These are phyloP conservation scores for Selene dorsalis DNA, from an alignment of 2,797 vertebrate genomes.

Conservation along the genomic window DNA sequence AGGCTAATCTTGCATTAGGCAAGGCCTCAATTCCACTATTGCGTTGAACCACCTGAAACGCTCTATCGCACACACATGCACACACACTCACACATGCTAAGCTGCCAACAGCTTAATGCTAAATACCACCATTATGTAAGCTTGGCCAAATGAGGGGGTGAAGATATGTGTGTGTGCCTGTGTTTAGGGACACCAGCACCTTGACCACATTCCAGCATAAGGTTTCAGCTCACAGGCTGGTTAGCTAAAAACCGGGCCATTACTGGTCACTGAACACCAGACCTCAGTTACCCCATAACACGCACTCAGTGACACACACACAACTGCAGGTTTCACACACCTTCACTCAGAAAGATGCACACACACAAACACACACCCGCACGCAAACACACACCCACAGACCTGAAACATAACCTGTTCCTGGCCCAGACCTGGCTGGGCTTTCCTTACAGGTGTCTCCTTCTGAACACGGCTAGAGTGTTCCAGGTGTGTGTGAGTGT, in stretches of 20 bases:
- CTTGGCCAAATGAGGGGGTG: slow-evolving; percentile 29
- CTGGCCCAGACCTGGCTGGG: slow-evolving; percentile 77
- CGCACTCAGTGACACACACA: slow-evolving; percentile 52
- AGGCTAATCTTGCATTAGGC: slow-evolving; percentile 47
- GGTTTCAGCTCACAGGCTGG: slow-evolving; percentile 73
- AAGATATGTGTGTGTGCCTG: slow-evolving; percentile 25
- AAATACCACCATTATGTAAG: slow-evolving; percentile 69
- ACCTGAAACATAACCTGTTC: slow-evolving; percentile 79
- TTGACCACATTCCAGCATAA: slow-evolving; percentile 73
- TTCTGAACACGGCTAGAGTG: slow-evolving; percentile 75
- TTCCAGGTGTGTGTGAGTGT: slow-evolving; percentile 59
- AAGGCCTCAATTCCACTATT: slow-evolving; percentile 56
- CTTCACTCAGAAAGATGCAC: slow-evolving; percentile 15
- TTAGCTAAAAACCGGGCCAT: slow-evolving; percentile 75
- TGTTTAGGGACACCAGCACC: slow-evolving; percentile 57
- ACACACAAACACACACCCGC: slow-evolving; percentile 26
- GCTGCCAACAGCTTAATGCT: slow-evolving; percentile 74
- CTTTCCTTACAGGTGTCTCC: slow-evolving; percentile 86
- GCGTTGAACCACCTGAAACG: slow-evolving; percentile 59
- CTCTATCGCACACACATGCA: slow-evolving; percentile 2
- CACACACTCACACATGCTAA: slow-evolving; percentile 2
- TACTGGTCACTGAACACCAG: slow-evolving; percentile 78
- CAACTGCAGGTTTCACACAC: slow-evolving; percentile 22
- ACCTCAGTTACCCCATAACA: slow-evolving; percentile 67
- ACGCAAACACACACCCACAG: slow-evolving; percentile 45